Conservation (phyloP, 2,888 invertebrate species). For the Caenorhabditis macrosperma region DNA sequence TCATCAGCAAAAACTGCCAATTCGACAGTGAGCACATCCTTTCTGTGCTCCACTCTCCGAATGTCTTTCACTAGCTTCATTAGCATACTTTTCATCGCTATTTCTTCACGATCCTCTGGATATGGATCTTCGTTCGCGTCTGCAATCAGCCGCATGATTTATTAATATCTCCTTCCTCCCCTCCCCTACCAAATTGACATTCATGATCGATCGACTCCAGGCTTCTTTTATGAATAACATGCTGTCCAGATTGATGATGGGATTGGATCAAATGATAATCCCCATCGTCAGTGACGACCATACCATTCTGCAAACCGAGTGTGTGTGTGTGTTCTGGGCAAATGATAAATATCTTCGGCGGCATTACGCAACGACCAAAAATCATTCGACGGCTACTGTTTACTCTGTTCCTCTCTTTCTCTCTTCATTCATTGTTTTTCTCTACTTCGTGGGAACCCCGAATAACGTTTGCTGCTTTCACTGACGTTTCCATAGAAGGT, state of each 20-base stretch:
- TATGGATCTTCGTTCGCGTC: constrained; percentile 70
- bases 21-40: constrained; percentile 69
- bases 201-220: constrained; percentile 66
- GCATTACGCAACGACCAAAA: constrained; percentile 35
- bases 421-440: too few relatives aligned
- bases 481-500: constrained; percentile 22
- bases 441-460: neutral
- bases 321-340: constrained; percentile 15
- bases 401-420: too few relatives aligned
- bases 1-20: constrained; percentile 77
- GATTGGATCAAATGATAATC: constrained; percentile 71
- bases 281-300: constrained; percentile 67
- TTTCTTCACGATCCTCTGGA: constrained; percentile 66
- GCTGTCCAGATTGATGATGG: constrained; percentile 50
- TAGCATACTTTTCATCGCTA: constrained; percentile 48
- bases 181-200: constrained; percentile 63
- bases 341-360: constrained; percentile 12
- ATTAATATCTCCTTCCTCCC: neutral
- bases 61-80: constrained; percentile 47
- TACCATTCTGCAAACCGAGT: constrained; percentile 67
- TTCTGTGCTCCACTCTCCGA: constrained; percentile 36
- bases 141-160: constrained; percentile 37
- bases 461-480: constrained; percentile 6
- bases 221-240: constrained; percentile 70
- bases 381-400: neutral